Evolutionary conservation across 2,113 vertebrate genomes (phyloP).

Genomic region (Indicator indicator): DNA sequence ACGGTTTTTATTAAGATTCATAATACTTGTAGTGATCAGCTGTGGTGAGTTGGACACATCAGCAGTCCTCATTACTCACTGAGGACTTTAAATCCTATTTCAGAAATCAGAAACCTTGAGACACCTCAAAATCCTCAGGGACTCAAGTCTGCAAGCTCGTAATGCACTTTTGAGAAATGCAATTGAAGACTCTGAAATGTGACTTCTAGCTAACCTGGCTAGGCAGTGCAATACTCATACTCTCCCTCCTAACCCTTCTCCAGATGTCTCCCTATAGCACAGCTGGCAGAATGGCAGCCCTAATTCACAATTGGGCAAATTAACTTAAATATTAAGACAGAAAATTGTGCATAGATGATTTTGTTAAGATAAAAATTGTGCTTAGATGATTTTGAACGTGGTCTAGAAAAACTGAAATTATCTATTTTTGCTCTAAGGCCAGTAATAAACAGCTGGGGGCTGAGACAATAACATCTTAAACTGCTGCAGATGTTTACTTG

Average conservation of each 20-base stretch:
- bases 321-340: background rate
- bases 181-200: background rate
- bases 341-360: background rate
- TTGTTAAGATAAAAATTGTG: background rate
- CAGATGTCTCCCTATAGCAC: background rate
- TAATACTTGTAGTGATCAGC: background rate
- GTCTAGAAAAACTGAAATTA: background rate
- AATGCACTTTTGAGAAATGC: background rate
- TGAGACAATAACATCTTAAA: slow-evolving; percentile 23
- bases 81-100: background rate
- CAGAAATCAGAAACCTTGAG: background rate
- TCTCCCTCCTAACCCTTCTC: background rate
- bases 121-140: background rate
- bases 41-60: background rate
- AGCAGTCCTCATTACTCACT: background rate
- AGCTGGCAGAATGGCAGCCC: background rate
- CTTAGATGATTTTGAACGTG: background rate
- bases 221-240: background rate
- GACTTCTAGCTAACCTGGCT: background rate
- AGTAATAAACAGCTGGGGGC: slow-evolving; percentile 5
- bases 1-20: background rate
- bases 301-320: background rate
- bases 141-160: background rate
- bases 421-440: background rate
- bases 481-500: slow-evolving; percentile 14